Evolutionary conservation across 2,888 invertebrate species (phyloP).

Genomic region (Esperia sulphurella): DNA sequence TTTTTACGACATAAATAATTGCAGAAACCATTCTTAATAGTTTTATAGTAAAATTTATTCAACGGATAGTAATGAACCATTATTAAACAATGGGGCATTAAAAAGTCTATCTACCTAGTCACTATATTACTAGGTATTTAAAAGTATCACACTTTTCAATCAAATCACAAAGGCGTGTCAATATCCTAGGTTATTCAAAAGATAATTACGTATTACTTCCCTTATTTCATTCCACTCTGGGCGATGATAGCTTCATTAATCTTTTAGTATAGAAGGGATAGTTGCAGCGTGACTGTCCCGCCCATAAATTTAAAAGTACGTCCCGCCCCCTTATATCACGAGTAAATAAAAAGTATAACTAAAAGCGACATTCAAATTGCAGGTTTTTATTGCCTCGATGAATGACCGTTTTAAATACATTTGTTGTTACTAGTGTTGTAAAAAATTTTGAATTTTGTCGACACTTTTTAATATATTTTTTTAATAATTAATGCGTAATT

Average conservation of each 20-base stretch:
- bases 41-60: too few species aligned
- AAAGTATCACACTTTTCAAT: constrained; percentile 4
- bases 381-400: constrained; percentile 23
- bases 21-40: too few species aligned
- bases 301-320: too few species aligned
- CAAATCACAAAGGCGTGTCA: constrained; percentile 5
- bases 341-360: constrained; percentile 21
- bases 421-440: background rate
- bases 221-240: constrained; percentile 17
- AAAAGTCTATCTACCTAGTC: too few species aligned
- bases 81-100: too few species aligned
- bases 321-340: constrained; percentile 58
- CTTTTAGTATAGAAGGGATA: constrained; percentile 42
- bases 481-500: too few species aligned
- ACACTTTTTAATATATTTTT: too few species aligned
- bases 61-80: too few species aligned
- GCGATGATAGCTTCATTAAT: constrained; percentile 54
- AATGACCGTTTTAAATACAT: background rate
- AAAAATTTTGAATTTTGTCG: background rate
- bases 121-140: too few species aligned
- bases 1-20: too few species aligned
- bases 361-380: constrained; percentile 62
- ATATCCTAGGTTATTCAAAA: constrained; percentile 28
- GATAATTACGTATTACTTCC: constrained; percentile 33
- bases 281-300: constrained; percentile 33